phyloP scores from a whole-genome alignment of 2,797 vertebrate species.

The Notolepis coatsorum region DNA sequence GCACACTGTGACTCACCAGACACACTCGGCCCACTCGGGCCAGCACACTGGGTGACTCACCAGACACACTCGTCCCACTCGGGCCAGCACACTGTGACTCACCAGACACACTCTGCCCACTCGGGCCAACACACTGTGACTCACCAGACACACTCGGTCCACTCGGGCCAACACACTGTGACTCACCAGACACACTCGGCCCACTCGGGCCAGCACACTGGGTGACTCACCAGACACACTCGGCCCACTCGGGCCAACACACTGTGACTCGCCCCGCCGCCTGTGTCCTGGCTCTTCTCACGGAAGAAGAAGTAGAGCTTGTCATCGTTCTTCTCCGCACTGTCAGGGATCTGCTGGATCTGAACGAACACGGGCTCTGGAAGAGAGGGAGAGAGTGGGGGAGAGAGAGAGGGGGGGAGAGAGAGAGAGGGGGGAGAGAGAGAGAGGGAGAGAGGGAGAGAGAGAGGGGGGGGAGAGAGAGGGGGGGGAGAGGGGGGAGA shows the following conservation, averaged over 20 bases:
- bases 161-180: too few species aligned
- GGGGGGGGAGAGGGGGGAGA: too few species aligned
- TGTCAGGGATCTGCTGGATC: constrained; percentile 86
- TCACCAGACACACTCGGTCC: too few species aligned
- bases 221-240: constrained; percentile 87
- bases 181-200: too few species aligned
- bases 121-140: too few species aligned
- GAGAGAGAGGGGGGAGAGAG: neutral
- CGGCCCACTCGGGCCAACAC: constrained; percentile 84
- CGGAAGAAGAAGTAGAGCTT: constrained; percentile 90
- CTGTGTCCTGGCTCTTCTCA: constrained; percentile 84
- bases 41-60: too few species aligned
- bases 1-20: too few species aligned
- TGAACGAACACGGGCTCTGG: constrained; percentile 86
- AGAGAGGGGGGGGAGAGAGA: constrained; percentile 26
- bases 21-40: too few species aligned
- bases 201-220: too few species aligned
- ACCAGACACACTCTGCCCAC: too few species aligned
- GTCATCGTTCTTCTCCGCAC: constrained; percentile 85
- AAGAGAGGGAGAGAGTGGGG: constrained; percentile 48
- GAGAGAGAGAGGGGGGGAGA: neutral
- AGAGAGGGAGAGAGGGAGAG: constrained; percentile 30
- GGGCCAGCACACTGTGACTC: too few species aligned
- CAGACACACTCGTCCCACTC: too few species aligned
- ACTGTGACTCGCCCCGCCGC: constrained; percentile 76